Evolutionary conservation across 2,797 vertebrate species (phyloP).

Genomic region (Smutsia temminckii): DNA sequence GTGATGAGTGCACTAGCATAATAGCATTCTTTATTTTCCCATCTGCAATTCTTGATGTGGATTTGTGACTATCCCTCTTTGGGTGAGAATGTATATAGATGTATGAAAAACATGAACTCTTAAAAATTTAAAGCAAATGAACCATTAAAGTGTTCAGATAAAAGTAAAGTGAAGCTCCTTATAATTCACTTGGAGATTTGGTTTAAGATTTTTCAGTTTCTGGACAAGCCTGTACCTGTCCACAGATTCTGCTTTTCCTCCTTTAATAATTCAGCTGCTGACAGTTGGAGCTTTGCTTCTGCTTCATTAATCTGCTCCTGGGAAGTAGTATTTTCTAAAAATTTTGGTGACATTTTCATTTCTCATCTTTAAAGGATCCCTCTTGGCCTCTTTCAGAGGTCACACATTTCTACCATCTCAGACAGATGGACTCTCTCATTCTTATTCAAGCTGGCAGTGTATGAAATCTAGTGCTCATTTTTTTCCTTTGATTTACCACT

Average conservation of each 20-base stretch:
- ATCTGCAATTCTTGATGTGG: background rate
- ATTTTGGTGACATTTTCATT: conserved; percentile 77
- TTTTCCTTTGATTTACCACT: background rate
- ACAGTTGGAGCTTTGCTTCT: conserved; percentile 71
- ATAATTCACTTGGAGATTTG: conserved; percentile 30
- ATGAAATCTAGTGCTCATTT: conserved; percentile 1
- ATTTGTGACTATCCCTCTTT: background rate
- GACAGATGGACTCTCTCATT: conserved; percentile 61
- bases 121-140: conserved; percentile 52
- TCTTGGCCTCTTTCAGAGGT: conserved; percentile 55
- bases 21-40: background rate
- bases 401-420: conserved; percentile 36
- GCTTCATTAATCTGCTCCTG: conserved; percentile 76
- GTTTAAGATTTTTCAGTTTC: conserved; percentile 39
- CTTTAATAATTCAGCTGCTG: conserved; percentile 71
- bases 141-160: background rate
- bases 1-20: background rate
- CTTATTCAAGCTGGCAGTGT: background rate
- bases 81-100: background rate
- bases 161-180: conserved; percentile 46
- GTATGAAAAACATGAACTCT: background rate
- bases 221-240: conserved; percentile 57
- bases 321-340: conserved; percentile 76
- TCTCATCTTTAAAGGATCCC: conserved; percentile 73
- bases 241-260: conserved; percentile 28